phyloP scores from a whole-genome alignment of 2,888 invertebrate genomes.

The Ophraella communa region DNA sequence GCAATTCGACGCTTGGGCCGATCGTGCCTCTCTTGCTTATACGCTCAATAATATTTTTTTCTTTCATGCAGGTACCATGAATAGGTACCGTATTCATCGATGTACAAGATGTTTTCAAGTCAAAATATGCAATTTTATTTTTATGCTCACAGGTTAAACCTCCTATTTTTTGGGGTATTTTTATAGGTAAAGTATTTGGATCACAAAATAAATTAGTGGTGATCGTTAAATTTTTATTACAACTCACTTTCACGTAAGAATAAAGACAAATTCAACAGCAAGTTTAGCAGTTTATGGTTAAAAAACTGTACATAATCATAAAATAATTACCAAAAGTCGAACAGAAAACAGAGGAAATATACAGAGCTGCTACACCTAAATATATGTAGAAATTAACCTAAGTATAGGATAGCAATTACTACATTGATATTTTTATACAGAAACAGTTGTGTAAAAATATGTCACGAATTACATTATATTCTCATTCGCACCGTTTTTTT shows the following conservation, averaged over 20 bases:
- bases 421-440: constrained; percentile 44
- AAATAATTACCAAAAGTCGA: neutral
- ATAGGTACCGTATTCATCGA: too few species aligned
- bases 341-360: constrained; percentile 17
- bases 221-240: constrained; percentile 40
- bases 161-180: too few species aligned
- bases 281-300: constrained; percentile 32
- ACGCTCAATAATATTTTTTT: too few species aligned
- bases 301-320: constrained; percentile 36
- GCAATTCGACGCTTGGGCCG: too few species aligned
- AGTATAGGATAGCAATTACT: constrained; percentile 29
- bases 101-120: too few species aligned
- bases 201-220: neutral
- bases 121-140: too few species aligned
- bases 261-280: constrained; percentile 45
- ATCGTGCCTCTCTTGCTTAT: too few species aligned
- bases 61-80: too few species aligned
- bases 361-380: constrained; percentile 25
- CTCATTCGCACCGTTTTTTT: constrained; percentile 39
- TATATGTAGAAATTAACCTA: constrained; percentile 22
- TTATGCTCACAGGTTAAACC: too few species aligned
- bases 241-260: constrained; percentile 45
- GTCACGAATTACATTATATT: constrained; percentile 47
- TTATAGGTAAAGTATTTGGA: too few species aligned
- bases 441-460: constrained; percentile 52